Base-by-base conservation (phyloP, 2,113 vertebrate species). In the Rhinoderma darwinii region DNA sequence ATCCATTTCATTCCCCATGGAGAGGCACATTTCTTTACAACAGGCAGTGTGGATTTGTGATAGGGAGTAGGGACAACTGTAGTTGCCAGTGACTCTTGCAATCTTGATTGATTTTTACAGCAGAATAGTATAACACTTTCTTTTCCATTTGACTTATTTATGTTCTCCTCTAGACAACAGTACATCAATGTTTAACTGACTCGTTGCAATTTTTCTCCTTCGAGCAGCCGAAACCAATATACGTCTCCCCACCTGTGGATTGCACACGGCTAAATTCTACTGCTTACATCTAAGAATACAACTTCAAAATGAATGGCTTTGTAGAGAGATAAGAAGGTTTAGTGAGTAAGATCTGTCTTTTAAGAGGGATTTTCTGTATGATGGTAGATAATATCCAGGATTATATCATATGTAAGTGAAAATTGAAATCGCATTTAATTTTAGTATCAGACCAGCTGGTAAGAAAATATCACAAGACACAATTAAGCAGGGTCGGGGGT, bases 101-200 rank as follows among this genome's bases (percentile, higher is more conserved):
- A 73, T 86, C 85, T 44, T 81, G 85, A 82, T 86, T 86, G 85
- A 86, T 86, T 81, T 86, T 70, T 74, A 86, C 77, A 78, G 75
- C 77, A 50, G 37, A 73, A 79, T 86, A 44, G 77, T 86, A 59
- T 37, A 86, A 74, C 50, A 81, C 77, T 86, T 59, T 82, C 37
- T 80, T 86, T 25, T 74, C 44, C 77, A 81, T 86, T 70, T 82
- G 77, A 86, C 85, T 80, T 86, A 82, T 86, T 81, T 81, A 74
- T 50, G 47, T 73, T 81, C 59, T 70, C 50, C 18, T 73, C 50
- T 12, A 86, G 41, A 86, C 77, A 77, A 85, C 73, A 81, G 35
- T 59, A 73, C 77, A 86, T 86, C 47, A 74, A 43, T 22, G 32
- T 59, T 61, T 80, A 84, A 84, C 72, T 61, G 20, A 44, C n/a